Conservation (phyloP, 2,888 invertebrate species). For the Pomacea canaliculata region DNA sequence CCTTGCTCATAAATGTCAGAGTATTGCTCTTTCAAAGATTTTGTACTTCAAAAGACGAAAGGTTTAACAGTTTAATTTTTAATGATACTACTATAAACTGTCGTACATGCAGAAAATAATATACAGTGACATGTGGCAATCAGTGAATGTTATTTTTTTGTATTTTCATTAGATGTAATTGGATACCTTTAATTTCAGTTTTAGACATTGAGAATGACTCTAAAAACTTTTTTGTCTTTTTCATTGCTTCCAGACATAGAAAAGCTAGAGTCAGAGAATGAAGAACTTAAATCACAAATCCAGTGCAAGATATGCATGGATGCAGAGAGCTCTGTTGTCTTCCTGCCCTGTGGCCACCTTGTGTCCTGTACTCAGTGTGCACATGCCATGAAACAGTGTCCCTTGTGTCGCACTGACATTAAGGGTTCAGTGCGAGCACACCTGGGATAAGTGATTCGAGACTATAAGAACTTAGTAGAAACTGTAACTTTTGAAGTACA, state of each 20-base stretch:
- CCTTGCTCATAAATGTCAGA: too few relatives aligned
- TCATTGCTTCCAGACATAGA: background rate
- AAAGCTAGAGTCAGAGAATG: slow-evolving; percentile 12
- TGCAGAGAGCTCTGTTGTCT: slow-evolving; percentile 18
- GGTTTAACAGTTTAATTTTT: too few relatives aligned
- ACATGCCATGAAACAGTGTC: slow-evolving; percentile 12
- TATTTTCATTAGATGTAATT: too few relatives aligned
- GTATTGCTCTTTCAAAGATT: too few relatives aligned
- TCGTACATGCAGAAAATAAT: too few relatives aligned
- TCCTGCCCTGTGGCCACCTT: slow-evolving; percentile 23
- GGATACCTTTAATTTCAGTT: too few relatives aligned
- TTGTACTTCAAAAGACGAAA: too few relatives aligned
- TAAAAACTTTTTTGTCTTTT: background rate
- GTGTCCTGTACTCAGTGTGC: slow-evolving; percentile 21
- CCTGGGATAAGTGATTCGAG: background rate
- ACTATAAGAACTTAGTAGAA: background rate
- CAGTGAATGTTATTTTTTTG: too few relatives aligned
- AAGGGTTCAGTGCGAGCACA: slow-evolving; percentile 17
- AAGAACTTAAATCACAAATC: slow-evolving; percentile 9
- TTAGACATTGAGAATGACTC: too few relatives aligned
- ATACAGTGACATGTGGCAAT: too few relatives aligned
- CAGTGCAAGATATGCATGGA: slow-evolving; percentile 26
- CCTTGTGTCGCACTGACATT: slow-evolving; percentile 18
- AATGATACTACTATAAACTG: too few relatives aligned
- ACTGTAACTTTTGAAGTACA: too few relatives aligned